phyloP scores from a whole-genome alignment of 2,888 invertebrate genomes.

The Dynastes grantii region DNA sequence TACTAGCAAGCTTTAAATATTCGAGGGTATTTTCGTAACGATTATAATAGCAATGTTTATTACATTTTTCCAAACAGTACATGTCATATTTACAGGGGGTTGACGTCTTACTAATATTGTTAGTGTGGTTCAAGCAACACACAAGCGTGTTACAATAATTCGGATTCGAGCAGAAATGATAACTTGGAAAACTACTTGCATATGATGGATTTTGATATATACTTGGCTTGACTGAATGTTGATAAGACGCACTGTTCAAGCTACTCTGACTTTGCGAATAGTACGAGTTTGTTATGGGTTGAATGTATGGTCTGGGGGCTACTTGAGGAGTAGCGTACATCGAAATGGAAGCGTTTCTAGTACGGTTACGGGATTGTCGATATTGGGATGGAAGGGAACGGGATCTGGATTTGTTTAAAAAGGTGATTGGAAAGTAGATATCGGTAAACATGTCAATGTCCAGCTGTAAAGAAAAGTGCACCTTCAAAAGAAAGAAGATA shows the following conservation, averaged over 20 bases:
- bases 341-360: slow-evolving; percentile 63
- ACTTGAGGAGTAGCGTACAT: slow-evolving; percentile 69
- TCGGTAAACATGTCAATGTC: slow-evolving; percentile 85
- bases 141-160: slow-evolving; percentile 40
- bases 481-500: slow-evolving; percentile 58
- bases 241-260: slow-evolving; percentile 63
- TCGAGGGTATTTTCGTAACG: slow-evolving; percentile 39
- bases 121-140: slow-evolving; percentile 41
- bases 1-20: slow-evolving; percentile 33
- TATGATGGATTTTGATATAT: slow-evolving; percentile 64
- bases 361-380: slow-evolving; percentile 65
- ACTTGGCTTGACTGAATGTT: slow-evolving; percentile 59
- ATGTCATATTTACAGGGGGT: slow-evolving; percentile 27
- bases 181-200: slow-evolving; percentile 67
- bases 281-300: slow-evolving; percentile 53
- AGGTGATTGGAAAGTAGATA: slow-evolving; percentile 76
- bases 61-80: slow-evolving; percentile 21
- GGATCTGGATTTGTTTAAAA: slow-evolving; percentile 60
- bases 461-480: slow-evolving; percentile 72
- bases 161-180: slow-evolving; percentile 49
- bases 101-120: slow-evolving; percentile 22
- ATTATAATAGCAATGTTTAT: slow-evolving; percentile 27
- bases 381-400: slow-evolving; percentile 65
- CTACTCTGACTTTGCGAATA: slow-evolving; percentile 64
- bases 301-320: slow-evolving; percentile 66